These are phyloP conservation scores for Agonum fuliginosum DNA, from an alignment of 2,888 invertebrate genomes.

Conservation along the genomic window DNA sequence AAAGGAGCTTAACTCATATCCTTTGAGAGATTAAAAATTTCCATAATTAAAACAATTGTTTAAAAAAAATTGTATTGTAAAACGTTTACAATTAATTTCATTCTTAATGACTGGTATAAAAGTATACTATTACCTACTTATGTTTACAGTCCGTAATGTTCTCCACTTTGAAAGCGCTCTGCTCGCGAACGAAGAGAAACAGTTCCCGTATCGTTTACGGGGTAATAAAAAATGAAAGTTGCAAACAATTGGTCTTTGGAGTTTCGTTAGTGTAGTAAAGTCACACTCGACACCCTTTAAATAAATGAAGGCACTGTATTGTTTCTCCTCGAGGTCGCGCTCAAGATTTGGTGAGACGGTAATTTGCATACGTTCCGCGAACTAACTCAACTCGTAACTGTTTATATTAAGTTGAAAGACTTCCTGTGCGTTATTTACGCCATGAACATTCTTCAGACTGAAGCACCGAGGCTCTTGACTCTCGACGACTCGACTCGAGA, in stretches of 20 bases:
- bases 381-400: too few species aligned
- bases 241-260: constrained; percentile 33
- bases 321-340: constrained; percentile 23
- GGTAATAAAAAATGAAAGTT: constrained; percentile 30
- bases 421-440: constrained; percentile 47
- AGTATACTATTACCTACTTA: too few species aligned
- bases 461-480: constrained; percentile 17
- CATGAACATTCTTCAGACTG: constrained; percentile 39
- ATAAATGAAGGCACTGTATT: constrained; percentile 45
- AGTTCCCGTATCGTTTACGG: neutral
- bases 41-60: too few species aligned
- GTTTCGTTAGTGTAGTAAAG: constrained; percentile 12
- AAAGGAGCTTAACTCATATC: too few species aligned
- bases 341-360: constrained; percentile 46
- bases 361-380: constrained; percentile 50
- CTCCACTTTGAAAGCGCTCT: too few species aligned
- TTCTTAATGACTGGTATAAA: too few species aligned
- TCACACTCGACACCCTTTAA: constrained; percentile 42
- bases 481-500: neutral
- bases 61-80: too few species aligned
- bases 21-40: too few species aligned
- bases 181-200: constrained; percentile 8
- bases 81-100: too few species aligned
- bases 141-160: too few species aligned
- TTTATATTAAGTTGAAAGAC: constrained; percentile 52